Percentiles rank a stretch among this genome's conserved stretches.
These are phyloP conservation scores for Lordiphosa mommai DNA, from an alignment of 1,140 invertebrate genomes.

Conservation along the genomic window DNA sequence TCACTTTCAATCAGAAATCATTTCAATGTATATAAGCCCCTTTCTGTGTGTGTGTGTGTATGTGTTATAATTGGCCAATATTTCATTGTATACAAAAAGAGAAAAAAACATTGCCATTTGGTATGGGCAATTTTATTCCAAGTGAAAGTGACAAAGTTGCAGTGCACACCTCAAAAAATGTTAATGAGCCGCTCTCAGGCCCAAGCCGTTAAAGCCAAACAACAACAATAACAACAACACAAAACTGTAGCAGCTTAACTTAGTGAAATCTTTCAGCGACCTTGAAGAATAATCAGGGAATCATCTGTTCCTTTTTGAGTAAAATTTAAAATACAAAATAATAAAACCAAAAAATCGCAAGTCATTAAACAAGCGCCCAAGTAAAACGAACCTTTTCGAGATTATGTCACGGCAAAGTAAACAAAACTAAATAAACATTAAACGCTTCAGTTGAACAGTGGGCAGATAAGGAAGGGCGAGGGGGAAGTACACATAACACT, in stretches of 20 bases:
- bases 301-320: constrained; percentile 9
- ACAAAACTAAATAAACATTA: constrained; percentile 59
- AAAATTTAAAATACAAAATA: neutral
- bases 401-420: constrained; percentile 58
- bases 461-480: neutral
- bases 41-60: constrained; percentile 5
- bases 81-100: constrained; percentile 53
- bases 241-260: constrained; percentile 61
- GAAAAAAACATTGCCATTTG: constrained; percentile 59
- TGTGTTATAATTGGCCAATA: constrained; percentile 60
- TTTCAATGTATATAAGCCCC: constrained; percentile 51
- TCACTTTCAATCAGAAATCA: constrained; percentile 64
- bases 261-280: constrained; percentile 61
- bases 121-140: constrained; percentile 70
- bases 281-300: constrained; percentile 50
- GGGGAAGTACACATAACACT: constrained; percentile 18
- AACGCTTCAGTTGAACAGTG: constrained; percentile 56
- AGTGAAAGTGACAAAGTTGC: constrained; percentile 76
- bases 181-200: constrained; percentile 56
- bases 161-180: constrained; percentile 74
- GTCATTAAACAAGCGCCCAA: constrained; percentile 44
- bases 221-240: constrained; percentile 18
- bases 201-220: constrained; percentile 35
- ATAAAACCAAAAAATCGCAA: constrained; percentile 23
- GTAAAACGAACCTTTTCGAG: constrained; percentile 30